A percentile compares a stretch with the other conserved stretches of the same genome.
phyloP scores from a whole-genome alignment of 30 jellyfish, hydroid and myxozoan genomes.

The Aurelia aurita complex sp. Pacific region DNA sequence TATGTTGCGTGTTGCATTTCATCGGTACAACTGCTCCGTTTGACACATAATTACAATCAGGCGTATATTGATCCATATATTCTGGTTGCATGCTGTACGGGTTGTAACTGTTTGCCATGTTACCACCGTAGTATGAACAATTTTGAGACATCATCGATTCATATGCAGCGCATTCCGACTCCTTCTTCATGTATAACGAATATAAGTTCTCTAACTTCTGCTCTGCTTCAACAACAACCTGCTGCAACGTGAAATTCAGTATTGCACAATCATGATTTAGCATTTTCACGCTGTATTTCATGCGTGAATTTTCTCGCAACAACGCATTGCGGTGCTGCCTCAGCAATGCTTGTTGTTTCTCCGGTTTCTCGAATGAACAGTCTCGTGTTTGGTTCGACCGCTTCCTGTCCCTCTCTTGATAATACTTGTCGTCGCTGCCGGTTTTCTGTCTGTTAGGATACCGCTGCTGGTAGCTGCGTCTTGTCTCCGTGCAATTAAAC shows the following conservation, averaged over 20 bases:
- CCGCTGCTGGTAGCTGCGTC: constrained; percentile 32
- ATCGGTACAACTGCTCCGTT: not conserved
- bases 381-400: constrained; percentile 7
- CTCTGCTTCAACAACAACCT: constrained; percentile 80
- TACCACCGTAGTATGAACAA: not conserved
- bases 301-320: constrained; percentile 80
- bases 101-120: constrained; percentile 10
- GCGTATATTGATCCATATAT: constrained; percentile 14
- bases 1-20: not conserved
- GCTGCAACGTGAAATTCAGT: constrained; percentile 75
- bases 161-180: constrained; percentile 66
- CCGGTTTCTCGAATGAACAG: constrained; percentile 43
- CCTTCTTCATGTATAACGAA: constrained; percentile 51
- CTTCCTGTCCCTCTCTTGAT: constrained; percentile 20
- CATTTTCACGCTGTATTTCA: constrained; percentile 59
- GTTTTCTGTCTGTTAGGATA: not conserved
- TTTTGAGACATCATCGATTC: constrained; percentile 48
- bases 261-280: constrained; percentile 79
- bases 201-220: constrained; percentile 62
- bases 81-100: constrained; percentile 37
- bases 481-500: constrained; percentile 22
- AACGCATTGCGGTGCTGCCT: constrained; percentile 91
- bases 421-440: not conserved
- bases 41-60: constrained; percentile 16
- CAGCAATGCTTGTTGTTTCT: constrained; percentile 67